phyloP scores from a whole-genome alignment of 2,888 invertebrate genomes.

The Eupithecia centaureata region DNA sequence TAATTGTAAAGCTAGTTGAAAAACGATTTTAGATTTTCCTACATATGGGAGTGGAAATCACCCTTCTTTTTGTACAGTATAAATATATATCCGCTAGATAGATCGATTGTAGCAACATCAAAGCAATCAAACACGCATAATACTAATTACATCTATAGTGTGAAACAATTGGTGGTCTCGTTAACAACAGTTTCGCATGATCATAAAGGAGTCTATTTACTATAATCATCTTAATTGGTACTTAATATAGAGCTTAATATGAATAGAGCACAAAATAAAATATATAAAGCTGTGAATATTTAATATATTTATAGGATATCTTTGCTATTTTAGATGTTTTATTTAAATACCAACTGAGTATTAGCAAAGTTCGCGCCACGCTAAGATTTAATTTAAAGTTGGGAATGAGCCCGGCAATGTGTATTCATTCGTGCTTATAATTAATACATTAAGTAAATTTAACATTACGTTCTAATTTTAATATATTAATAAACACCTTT shows the following conservation, averaged over 20 bases:
- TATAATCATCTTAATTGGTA: no score
- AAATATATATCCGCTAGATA: no score
- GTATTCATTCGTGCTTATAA: slow-evolving; percentile 47
- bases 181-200: no score
- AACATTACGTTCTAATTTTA: slow-evolving; percentile 17
- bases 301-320: background rate
- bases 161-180: no score
- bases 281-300: background rate
- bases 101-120: no score
- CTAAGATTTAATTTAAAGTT: slow-evolving; percentile 78
- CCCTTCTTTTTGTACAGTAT: no score
- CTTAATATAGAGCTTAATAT: no score
- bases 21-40: background rate
- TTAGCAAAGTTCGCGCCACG: slow-evolving; percentile 61
- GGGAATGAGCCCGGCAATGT: slow-evolving; percentile 68
- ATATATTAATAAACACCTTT: slow-evolving; percentile 17
- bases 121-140: no score
- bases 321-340: slow-evolving; percentile 17
- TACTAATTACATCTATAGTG: no score
- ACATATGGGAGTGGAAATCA: background rate
- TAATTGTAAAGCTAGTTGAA: no score
- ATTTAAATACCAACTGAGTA: slow-evolving; percentile 1
- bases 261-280: no score
- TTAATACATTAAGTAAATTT: slow-evolving; percentile 25
- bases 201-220: no score